Base-by-base conservation (phyloP, 2,888 invertebrate genomes). In the Cheilosia vulpina region DNA sequence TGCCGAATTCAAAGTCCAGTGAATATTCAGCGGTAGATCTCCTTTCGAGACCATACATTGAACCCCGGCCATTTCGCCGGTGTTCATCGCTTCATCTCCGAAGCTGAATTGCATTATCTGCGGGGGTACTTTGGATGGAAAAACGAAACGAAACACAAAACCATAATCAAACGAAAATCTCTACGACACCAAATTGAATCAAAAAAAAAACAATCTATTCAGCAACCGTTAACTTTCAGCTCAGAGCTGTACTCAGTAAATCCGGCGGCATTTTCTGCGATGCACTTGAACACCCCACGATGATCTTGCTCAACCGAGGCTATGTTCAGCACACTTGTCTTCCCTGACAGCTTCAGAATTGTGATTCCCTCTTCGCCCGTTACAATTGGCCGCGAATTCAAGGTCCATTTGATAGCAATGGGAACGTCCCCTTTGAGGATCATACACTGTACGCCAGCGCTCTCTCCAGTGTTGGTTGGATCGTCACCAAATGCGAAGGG, bases 381-480 rank as follows among this genome's bases (percentile, higher is more conserved):
- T 87, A 89, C 93, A 88, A 90, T 92, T 79, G 89, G 92, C 4
- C 90, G 88, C 4, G 93, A 93, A 87, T 94, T 93, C 57, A 94
- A 92, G 62, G 93, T 94, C 97, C 97, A 97, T 65, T 94, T 93
- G 79, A 97, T 96, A 87, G 94, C 94, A 76, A 97, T 93, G 31
- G 97, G 97, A 87, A 95, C 92, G 91, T 97, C 97, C 65, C 97
- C 96, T 91, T 96, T 96, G 84, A 94, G 94, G 43, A 96, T 95
- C 89, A 95, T 94, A 91, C 96, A 97, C 82, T 94, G 94, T 15
- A 94, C 94, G 53, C 95, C 95, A 43, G 95, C 94, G 90, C 94
- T 94, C 89, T 96, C 95, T 75, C 95, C 95, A 72, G 94, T 94
- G 89, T 96, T 95, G 17, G 95, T 93, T 3, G 95, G 94, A 81